Percentiles rank a stretch among this genome's conserved stretches.
Evolutionary conservation across 2,113 vertebrate species (phyloP).

Genomic region (Suncus etruscus): DNA sequence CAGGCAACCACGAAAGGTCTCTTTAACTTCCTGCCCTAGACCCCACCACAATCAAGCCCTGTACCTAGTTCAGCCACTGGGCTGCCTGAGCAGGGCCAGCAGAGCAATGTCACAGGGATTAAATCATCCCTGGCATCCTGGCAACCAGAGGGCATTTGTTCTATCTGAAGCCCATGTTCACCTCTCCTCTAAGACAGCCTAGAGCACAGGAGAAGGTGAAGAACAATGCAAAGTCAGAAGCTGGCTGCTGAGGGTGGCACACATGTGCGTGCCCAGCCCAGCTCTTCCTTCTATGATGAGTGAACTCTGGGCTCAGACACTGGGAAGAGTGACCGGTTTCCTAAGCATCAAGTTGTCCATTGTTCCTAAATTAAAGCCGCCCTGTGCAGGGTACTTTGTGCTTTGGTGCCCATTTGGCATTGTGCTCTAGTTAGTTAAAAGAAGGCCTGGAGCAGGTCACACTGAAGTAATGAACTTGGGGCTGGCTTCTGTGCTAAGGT

Average conservation of each 20-base stretch:
- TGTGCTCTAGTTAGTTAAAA: neutral
- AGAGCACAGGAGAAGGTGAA: neutral
- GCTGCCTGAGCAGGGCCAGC: neutral
- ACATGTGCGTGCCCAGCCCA: neutral
- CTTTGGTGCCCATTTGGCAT: slow-evolving; percentile 16
- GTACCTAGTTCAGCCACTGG: neutral
- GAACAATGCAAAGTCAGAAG: neutral
- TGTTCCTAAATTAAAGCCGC: neutral
- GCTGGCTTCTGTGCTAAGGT: slow-evolving; percentile 21
- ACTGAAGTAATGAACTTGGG: neutral
- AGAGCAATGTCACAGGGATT: neutral
- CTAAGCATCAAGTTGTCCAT: neutral
- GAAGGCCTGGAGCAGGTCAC: neutral
- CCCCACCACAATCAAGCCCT: neutral
- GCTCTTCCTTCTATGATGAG: neutral
- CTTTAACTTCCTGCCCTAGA: neutral
- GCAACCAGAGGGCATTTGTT: neutral
- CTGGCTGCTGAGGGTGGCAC: neutral
- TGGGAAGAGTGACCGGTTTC: neutral
- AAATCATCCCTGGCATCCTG: neutral
- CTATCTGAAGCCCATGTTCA: neutral
- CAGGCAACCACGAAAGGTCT: neutral
- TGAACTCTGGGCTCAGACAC: neutral
- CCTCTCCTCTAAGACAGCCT: neutral
- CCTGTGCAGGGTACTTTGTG: neutral